Conservation (phyloP, 35 echinoderm and acorn worm genomes). For the Strongylocentrotus purpuratus region DNA sequence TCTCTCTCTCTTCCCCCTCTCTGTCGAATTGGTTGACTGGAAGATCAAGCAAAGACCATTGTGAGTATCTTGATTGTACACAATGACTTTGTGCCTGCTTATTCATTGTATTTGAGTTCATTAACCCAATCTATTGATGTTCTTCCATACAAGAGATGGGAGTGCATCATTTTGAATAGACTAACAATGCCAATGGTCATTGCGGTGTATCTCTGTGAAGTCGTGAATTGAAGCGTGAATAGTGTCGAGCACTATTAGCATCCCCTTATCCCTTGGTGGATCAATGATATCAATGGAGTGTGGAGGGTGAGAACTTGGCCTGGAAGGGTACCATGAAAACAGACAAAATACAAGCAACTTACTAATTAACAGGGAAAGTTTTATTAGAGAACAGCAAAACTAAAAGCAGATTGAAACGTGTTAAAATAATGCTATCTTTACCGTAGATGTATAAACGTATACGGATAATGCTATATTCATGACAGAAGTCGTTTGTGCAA, state of each 20-base stretch:
- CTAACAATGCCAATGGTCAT: background rate
- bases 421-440: background rate
- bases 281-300: background rate
- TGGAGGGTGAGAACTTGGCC: background rate
- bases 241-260: background rate
- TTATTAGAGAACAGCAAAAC: background rate
- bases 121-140: background rate
- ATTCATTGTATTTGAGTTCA: background rate
- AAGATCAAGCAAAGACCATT: background rate
- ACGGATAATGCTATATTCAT: no score
- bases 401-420: no score
- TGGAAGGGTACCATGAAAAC: background rate
- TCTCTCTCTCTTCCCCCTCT: background rate
- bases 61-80: background rate
- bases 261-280: no score
- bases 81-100: background rate
- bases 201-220: background rate
- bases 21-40: no score
- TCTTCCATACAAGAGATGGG: background rate
- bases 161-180: background rate
- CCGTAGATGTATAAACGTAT: background rate
- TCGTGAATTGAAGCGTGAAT: background rate
- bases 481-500: no score
- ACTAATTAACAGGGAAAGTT: background rate
- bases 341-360: background rate